Evolutionary conservation across 2,797 vertebrate genomes (phyloP).

Genomic region (Epinephelus malabaricus): DNA sequence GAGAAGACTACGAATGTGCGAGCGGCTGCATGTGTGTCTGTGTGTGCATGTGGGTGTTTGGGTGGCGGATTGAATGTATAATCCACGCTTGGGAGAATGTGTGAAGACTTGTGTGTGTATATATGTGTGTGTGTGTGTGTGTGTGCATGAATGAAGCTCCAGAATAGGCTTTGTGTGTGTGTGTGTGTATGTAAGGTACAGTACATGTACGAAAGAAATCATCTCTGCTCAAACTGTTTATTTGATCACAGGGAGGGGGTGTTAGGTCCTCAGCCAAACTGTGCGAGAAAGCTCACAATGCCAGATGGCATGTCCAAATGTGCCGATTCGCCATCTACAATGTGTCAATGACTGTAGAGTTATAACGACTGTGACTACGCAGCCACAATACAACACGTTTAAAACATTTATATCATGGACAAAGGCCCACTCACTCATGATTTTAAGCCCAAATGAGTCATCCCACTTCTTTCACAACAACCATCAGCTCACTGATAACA

Average conservation of each 20-base stretch:
- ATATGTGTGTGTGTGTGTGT: slow-evolving; percentile 7
- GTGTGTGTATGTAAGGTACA: slow-evolving; percentile 46
- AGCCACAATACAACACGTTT: slow-evolving; percentile 34
- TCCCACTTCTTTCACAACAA: slow-evolving; percentile 45
- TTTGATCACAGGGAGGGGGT: slow-evolving; percentile 60
- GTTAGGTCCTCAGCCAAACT: slow-evolving; percentile 66
- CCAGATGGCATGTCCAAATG: slow-evolving; percentile 83
- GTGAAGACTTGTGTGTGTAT: slow-evolving; percentile 24
- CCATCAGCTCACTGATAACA: slow-evolving; percentile 37
- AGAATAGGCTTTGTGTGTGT: slow-evolving; percentile 38
- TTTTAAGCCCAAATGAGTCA: slow-evolving; percentile 56
- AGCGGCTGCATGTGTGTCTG: slow-evolving; percentile 27
- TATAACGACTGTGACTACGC: slow-evolving; percentile 27
- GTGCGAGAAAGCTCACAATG: slow-evolving; percentile 65
- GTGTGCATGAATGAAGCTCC: slow-evolving; percentile 42
- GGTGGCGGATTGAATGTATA: slow-evolving; percentile 41
- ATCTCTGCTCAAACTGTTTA: slow-evolving; percentile 53
- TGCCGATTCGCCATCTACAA: slow-evolving; percentile 64
- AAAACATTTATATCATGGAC: slow-evolving; percentile 50
- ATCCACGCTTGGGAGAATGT: slow-evolving; percentile 40
- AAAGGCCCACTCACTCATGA: slow-evolving; percentile 56
- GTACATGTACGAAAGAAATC: slow-evolving; percentile 44
- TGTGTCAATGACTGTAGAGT: slow-evolving; percentile 65
- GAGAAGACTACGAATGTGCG: slow-evolving; percentile 24
- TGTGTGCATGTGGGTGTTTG: slow-evolving; percentile 50